phyloP scores from a whole-genome alignment of 1,140 invertebrate species.

The Trypoxylus dichotomus region DNA sequence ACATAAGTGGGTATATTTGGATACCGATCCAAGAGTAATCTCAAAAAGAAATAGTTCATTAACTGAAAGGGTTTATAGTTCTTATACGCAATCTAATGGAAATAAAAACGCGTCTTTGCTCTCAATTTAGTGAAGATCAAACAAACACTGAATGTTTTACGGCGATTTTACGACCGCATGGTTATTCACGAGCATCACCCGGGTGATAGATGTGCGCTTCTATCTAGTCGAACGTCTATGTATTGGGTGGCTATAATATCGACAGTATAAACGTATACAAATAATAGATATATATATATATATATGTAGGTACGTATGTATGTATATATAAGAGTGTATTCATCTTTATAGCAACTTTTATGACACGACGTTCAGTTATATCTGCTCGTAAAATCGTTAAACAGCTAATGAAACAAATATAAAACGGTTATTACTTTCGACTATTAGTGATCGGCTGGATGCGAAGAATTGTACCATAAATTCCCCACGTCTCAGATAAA shows the following conservation, averaged over 20 bases:
- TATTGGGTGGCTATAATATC: not conserved
- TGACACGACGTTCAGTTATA: not conserved
- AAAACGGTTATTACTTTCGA: constrained; percentile 19
- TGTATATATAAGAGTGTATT: not conserved
- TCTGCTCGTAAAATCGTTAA: constrained; percentile 12
- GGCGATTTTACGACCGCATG: not conserved
- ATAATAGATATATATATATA: constrained; percentile 5
- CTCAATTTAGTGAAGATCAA: constrained; percentile 19
- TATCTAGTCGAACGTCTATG: not conserved
- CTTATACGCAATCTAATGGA: not conserved
- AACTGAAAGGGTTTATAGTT: not conserved
- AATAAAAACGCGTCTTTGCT: not conserved
- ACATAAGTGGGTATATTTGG: too few relatives aligned
- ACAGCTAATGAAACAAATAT: constrained; percentile 21
- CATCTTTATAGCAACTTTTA: not conserved
- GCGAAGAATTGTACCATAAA: constrained; percentile 4
- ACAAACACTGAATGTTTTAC: constrained; percentile 1
- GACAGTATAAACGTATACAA: not conserved
- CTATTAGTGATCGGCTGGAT: constrained; percentile 2
- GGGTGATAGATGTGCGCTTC: not conserved
- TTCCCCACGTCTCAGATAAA: not conserved
- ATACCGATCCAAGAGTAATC: too few relatives aligned
- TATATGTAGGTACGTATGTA: not conserved
- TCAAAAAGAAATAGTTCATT: not conserved
- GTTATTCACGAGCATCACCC: not conserved